These are phyloP conservation scores for Pelodiscus sinensis DNA, from an alignment of 2,113 vertebrate genomes.

Conservation along the genomic window DNA sequence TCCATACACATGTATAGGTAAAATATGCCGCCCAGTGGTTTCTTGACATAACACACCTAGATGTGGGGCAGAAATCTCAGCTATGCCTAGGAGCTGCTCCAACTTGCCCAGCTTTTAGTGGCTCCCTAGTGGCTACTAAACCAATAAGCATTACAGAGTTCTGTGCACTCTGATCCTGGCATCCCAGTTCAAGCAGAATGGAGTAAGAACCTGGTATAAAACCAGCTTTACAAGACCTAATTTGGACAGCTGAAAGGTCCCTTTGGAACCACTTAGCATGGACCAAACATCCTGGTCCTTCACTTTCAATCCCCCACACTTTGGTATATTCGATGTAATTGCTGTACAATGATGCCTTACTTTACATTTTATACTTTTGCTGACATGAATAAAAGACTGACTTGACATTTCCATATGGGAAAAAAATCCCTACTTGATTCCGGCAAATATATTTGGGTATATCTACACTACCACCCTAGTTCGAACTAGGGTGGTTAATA, in stretches of 20 bases:
- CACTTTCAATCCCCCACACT: background rate
- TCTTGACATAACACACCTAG: background rate
- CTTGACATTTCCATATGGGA: background rate
- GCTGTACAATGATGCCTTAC: background rate
- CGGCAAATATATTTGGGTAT: background rate
- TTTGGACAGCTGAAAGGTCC: background rate
- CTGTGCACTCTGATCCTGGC: background rate
- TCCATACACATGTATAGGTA: background rate
- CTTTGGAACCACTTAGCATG: background rate
- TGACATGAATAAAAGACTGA: accelerated
- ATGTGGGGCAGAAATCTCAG: background rate
- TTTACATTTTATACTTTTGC: background rate
- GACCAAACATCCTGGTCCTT: background rate
- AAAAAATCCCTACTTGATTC: background rate
- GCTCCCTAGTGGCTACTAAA: background rate
- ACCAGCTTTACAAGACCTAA: background rate
- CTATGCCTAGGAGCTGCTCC: background rate
- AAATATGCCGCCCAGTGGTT: background rate
- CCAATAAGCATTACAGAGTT: background rate
- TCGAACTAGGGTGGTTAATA: no score
- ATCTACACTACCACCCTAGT: no score
- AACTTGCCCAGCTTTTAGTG: background rate
- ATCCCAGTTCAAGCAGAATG: background rate
- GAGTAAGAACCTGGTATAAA: background rate
- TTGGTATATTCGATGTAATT: accelerated